Evolutionary conservation across 2,113 vertebrate genomes (phyloP), one percentile per base, ranked within the genome.

Genomic region (Mesitornis unicolor): DNA sequence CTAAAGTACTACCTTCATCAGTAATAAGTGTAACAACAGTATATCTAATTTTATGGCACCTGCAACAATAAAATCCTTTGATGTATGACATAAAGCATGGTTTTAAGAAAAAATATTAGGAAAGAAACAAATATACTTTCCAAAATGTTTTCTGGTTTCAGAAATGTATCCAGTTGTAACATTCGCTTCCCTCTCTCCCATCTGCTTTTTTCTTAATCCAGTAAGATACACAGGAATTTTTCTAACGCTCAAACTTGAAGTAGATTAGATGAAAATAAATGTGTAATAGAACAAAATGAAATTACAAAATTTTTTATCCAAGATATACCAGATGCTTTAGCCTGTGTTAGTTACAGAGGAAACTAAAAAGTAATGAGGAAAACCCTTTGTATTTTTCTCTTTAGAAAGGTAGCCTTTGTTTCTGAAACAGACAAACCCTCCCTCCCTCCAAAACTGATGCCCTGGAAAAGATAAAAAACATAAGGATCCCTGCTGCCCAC

Each of bases 401-500:
- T 45, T 29, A 45, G 35, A 76, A 93, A 61, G 29, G 26, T 64
- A 83, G 51, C 13, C 36, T 84, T 91, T 79, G 53, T 65, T 29
- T 90, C 65, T 24, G 6, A 33, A 24, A 38, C 3, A 60, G 31
- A 15, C 15, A 83, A 71, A 70, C 31, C n/a, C n/a, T n/a, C n/a
- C n/a, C n/a, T 2, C 3, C 11, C 2, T 7, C 12, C 38, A 36
- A 78, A 91, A 57, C 73, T 64, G 67, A 89, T 91, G 84, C 91
- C 87, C 82, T 95, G 89, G 63, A 94, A 93, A 60, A 93, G 57
- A 95, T 51, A 90, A 94, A 89, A 75, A 22, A 1, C n/a, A 57
- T 35, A 56, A 59, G 24, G 7, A 61, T 73, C 83, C 85, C 35
- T 61, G 20, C 74, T 81, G 61, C 79, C 81, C 60, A 67, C 86